Evolutionary conservation across 2,888 invertebrate genomes (phyloP), one percentile per base, ranked within the genome.

Genomic region (Drosophila flavopinicola): DNA sequence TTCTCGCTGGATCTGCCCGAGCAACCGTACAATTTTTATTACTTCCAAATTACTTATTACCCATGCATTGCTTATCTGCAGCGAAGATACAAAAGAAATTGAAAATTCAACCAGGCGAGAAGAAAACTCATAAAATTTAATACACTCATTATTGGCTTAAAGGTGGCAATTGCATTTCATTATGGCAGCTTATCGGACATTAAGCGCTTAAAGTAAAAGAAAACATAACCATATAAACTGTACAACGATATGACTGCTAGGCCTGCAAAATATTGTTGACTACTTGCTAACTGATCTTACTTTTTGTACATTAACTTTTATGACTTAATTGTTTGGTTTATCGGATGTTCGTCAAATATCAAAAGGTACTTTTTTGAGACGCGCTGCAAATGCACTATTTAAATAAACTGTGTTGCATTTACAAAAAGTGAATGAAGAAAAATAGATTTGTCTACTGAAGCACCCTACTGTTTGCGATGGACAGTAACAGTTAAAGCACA

Each of bases 121-220:
- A 30, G 30, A 61, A 75, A 60, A 61, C 38, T 38, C 57, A 45
- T 67, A 30, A 75, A 75, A 63, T 29, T 15, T 45, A 52, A 49
- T 66, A 38, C 10, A 33, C 59, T 54, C 49, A 47, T 42, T 38
- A 57, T 32, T 25, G 27, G 17, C 37, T 17, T 20, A 30, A 49
- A 83, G 58, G 63, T 64, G 77, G 58, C 57, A 76, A 68, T 68
- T 67, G 41, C 13, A 23, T 66, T 63, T 64, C 63, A 76, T 83
- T 76, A 32, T 24, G 17, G n/a, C 35, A 29, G 20, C 54, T 61
- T 53, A 70, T 47, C 65, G 2, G 13, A 23, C 32, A 33, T 32
- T 49, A 29, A 53, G 39, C 10, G 15, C 38, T 25, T 20, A 6
- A 29, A 9, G 1, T 3, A 23, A 41, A 25, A 6, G 30, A 3